Evolutionary conservation across 2,888 invertebrate species (phyloP).

Genomic region (Erebia palarica): DNA sequence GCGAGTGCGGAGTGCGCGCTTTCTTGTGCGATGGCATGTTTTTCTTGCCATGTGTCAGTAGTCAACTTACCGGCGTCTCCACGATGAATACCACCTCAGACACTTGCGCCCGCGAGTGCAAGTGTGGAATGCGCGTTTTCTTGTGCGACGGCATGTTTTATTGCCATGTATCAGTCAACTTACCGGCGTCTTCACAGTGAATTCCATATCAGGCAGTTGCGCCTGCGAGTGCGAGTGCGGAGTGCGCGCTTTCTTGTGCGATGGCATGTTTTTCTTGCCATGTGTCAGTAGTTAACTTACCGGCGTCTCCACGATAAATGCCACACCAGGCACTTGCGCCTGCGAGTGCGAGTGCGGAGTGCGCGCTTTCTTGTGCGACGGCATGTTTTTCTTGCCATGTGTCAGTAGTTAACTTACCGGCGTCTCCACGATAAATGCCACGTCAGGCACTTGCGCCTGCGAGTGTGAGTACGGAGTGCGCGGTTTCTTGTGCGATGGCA

Average conservation of each 20-base stretch:
- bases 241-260: slow-evolving; percentile 85
- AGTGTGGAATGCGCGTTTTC: slow-evolving; percentile 81
- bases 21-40: slow-evolving; percentile 79
- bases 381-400: no score
- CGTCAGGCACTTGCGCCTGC: no score
- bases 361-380: not conserved
- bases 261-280: slow-evolving; percentile 87
- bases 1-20: slow-evolving; percentile 61
- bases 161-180: not conserved
- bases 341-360: slow-evolving; percentile 30
- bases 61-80: slow-evolving; percentile 87
- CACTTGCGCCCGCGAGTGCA: slow-evolving; percentile 49
- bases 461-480: slow-evolving; percentile 56
- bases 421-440: no score
- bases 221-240: slow-evolving; percentile 19
- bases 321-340: slow-evolving; percentile 83
- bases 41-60: not conserved
- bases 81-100: slow-evolving; percentile 87
- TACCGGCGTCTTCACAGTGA: slow-evolving; percentile 84
- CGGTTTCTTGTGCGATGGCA: slow-evolving; percentile 84
- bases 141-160: not conserved
- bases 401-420: no score
- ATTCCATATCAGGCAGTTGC: slow-evolving; percentile 85
- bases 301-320: slow-evolving; percentile 89
- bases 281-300: slow-evolving; percentile 69